Percentiles rank a stretch among this genome's conserved stretches.
phyloP scores from a whole-genome alignment of 1,140 invertebrate species.

The Euura saliciscinereae region DNA sequence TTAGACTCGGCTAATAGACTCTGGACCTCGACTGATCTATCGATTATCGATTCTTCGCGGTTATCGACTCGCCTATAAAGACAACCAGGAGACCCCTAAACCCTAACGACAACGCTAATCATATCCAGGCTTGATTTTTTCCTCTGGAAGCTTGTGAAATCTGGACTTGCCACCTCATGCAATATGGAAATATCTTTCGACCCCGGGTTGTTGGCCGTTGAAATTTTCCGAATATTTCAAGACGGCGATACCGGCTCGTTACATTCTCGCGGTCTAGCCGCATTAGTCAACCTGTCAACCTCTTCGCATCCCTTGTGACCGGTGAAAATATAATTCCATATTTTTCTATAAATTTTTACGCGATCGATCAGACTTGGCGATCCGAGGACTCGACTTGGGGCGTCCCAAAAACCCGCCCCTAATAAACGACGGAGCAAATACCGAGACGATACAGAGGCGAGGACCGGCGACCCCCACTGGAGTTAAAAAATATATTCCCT shows the following conservation, averaged over 20 bases:
- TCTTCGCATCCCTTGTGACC: neutral
- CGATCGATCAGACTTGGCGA: constrained; percentile 24
- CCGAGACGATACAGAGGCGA: neutral
- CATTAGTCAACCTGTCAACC: constrained; percentile 34
- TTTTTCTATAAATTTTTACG: constrained; percentile 20
- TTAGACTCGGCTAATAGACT: neutral
- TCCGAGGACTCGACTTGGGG: neutral
- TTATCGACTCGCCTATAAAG: neutral
- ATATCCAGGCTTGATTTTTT: too few species aligned
- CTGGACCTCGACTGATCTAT: constrained; percentile 12
- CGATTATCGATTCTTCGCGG: neutral
- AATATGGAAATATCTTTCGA: neutral
- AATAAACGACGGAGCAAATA: too few species aligned
- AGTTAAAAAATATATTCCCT: neutral
- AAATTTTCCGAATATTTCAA: neutral
- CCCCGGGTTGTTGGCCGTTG: neutral
- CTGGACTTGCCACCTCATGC: neutral
- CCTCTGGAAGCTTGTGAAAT: too few species aligned
- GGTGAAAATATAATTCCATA: constrained; percentile 28
- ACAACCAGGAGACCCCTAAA: too few species aligned
- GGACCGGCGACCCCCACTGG: neutral
- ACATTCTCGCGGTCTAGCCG: constrained; percentile 21
- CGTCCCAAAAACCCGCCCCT: neutral
- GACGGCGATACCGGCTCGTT: neutral
- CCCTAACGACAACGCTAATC: too few species aligned